Evolutionary conservation across 1,140 invertebrate species (phyloP).

Genomic region (Aphelinus certus): DNA sequence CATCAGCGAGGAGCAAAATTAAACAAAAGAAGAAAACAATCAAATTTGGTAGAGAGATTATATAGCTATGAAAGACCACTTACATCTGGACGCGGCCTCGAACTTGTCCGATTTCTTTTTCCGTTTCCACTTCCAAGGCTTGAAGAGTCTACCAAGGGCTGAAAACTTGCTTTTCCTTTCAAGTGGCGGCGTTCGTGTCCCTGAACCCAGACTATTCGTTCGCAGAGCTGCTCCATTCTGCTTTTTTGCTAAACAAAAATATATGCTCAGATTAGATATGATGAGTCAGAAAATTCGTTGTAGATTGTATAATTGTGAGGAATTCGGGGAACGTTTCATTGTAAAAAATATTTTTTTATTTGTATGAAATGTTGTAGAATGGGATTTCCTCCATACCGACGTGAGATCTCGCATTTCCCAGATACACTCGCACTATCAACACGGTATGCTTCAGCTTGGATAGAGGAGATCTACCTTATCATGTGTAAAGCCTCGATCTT

Average conservation of each 20-base stretch:
- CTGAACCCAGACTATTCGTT: conserved; percentile 85
- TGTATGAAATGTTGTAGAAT: not conserved
- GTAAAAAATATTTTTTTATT: not conserved
- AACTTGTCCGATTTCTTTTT: conserved; percentile 99
- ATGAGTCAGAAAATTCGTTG: not conserved
- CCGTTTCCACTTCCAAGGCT: conserved; percentile 98
- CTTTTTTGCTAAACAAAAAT: conserved; percentile 84
- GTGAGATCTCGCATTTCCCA: not conserved
- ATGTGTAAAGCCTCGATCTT: no score
- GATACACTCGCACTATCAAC: no score
- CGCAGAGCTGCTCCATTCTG: conserved; percentile 89
- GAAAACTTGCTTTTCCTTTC: conserved; percentile 94
- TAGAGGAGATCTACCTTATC: no score
- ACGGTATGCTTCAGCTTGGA: no score
- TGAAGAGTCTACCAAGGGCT: conserved; percentile 92
- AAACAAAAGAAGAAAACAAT: not conserved
- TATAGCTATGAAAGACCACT: conserved; percentile 62
- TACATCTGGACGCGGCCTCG: conserved; percentile 94
- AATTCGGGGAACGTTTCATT: not conserved
- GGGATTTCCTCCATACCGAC: conserved; percentile 13
- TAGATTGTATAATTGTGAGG: not conserved
- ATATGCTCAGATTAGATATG: not conserved
- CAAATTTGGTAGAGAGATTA: not conserved
- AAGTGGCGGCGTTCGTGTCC: conserved; percentile 78
- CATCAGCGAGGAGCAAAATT: not conserved